Evolutionary conservation across 1,140 invertebrate species (phyloP).

Genomic region (Pseudomyrmex pallidus): DNA sequence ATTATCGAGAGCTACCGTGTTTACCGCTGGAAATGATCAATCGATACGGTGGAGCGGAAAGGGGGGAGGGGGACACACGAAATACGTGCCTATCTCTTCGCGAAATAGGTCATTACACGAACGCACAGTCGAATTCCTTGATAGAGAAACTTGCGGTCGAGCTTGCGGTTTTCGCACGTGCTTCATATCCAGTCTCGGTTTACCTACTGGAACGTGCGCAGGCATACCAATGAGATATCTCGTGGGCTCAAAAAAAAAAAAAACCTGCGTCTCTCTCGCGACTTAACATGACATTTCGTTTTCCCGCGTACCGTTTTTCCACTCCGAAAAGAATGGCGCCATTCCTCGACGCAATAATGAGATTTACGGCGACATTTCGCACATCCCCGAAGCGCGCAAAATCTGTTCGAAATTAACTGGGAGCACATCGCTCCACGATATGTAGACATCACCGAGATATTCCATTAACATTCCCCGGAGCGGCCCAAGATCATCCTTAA

Average conservation of each 20-base stretch:
- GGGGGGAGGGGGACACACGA: not conserved
- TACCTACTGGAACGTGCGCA: constrained; percentile 37
- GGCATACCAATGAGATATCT: constrained; percentile 43
- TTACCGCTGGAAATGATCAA: not conserved
- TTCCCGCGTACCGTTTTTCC: not conserved
- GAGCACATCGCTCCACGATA: constrained; percentile 14
- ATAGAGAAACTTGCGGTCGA: constrained; percentile 28
- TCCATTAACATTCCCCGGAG: constrained; percentile 56
- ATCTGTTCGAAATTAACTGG: constrained; percentile 34
- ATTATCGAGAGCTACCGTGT: too few species aligned
- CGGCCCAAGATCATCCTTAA: constrained; percentile 53
- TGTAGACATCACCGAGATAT: constrained; percentile 52
- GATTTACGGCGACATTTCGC: not conserved
- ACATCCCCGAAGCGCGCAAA: constrained; percentile 17
- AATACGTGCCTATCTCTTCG: constrained; percentile 1
- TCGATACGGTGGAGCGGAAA: not conserved
- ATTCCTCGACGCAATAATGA: not conserved
- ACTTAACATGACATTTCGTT: not conserved
- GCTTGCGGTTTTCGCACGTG: constrained; percentile 30
- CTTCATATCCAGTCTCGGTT: constrained; percentile 27
- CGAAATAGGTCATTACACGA: constrained; percentile 18
- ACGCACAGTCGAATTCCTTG: constrained; percentile 11
- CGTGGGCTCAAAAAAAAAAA: not conserved
- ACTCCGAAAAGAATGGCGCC: not conserved
- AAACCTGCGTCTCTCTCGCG: too few species aligned